Base-by-base conservation (phyloP, 1,140 invertebrate genomes). In the Leguminivora glycinivorella region DNA sequence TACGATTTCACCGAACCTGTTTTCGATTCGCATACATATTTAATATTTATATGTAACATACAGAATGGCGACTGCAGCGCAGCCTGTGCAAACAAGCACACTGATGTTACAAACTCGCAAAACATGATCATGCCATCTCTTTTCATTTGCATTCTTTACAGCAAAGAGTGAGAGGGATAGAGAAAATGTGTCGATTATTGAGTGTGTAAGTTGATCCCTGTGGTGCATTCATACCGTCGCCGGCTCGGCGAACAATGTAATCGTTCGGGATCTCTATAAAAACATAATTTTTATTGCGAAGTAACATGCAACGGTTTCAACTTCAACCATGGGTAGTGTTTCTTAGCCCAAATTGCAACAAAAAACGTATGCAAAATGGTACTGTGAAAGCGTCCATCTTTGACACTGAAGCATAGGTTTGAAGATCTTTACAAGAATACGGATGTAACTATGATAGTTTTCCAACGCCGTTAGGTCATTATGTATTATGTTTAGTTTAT, bases 41-140 rank as follows among this genome's bases (percentile, higher is more conserved):
- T n/a, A 56, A 56, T 24, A 25, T 56, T 60, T 29, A 63, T 29
- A 63, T 6, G 9, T 34, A 29, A 63, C 29, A 31, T 63, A 26
- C 58, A 26, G 2, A 63, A 63, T 22, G 58, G 29, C 58, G 29
- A n/a, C 58, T 31, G 58, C 58, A 63, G 58, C 22, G 58, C 58
- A 63, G 58, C 22, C 58, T 29, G 22, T 17, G 12, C 29, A 63
- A 63, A 63, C 58, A 63, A 29, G 19, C n/a, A n/a, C 40, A n/a
- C 47, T 10, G 19, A 9, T 17, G 9, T 17, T n/a, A 9, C 47
- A 22, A 10, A 52, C 47, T 22, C 2, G 47, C 5, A 52, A 52
- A 52, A 22, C 10, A 22, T 9, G 4, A 22, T 22, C 47, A 52
- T 52, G 47, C n/a, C 47, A 52, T 52, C 47, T 52, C 47, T 22